A percentile compares a stretch with the other conserved stretches of the same genome.
Conservation (phyloP, 2,888 invertebrate species). For the Leptinotarsa tumamoca region DNA sequence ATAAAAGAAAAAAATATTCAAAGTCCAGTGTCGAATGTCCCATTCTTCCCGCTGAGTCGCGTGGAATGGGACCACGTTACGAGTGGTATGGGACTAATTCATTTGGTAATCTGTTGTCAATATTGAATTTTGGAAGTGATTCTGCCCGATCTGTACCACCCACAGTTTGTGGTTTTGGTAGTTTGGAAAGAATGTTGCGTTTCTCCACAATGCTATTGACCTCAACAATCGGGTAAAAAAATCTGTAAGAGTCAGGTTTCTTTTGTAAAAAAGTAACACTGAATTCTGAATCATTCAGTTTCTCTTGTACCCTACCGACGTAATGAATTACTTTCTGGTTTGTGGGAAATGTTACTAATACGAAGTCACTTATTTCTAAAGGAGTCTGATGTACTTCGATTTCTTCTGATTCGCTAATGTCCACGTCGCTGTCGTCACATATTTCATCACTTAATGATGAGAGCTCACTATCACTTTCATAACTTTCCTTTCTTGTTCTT, state of each 20-base stretch:
- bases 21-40: not conserved
- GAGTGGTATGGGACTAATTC: not conserved
- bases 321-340: not conserved
- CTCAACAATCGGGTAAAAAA: not conserved
- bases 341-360: not conserved
- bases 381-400: too few relatives aligned
- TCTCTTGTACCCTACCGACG: not conserved
- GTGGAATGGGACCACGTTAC: not conserved
- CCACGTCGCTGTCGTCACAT: not conserved
- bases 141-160: not conserved
- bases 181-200: not conserved
- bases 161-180: not conserved
- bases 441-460: not conserved
- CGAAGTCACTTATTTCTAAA: not conserved
- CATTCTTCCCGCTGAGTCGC: not conserved
- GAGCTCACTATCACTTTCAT: not conserved
- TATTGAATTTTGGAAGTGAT: conserved; percentile 1
- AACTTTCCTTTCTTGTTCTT: not conserved
- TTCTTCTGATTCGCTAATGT: too few relatives aligned
- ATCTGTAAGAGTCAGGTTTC: not conserved
- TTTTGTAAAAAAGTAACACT: not conserved
- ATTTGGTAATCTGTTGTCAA: conserved; percentile 4
- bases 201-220: not conserved
- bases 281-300: conserved; percentile 2
- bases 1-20: not conserved